Percentiles rank a stretch among this genome's conserved stretches.
Evolutionary conservation across 2,113 vertebrate species (phyloP).

Genomic region (Recurvirostra avosetta): DNA sequence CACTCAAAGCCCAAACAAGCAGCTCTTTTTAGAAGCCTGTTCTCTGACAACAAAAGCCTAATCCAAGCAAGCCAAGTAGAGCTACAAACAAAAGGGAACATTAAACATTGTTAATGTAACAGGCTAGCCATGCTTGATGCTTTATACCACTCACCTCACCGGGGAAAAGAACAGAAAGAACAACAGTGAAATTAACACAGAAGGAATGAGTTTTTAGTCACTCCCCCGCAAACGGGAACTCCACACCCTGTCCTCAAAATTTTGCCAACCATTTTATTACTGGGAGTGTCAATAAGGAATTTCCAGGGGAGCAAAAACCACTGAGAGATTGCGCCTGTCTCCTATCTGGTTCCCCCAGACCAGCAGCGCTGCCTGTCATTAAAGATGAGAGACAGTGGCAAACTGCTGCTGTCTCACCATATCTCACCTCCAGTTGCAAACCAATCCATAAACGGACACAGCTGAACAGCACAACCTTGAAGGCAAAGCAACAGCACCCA

Average conservation of each 20-base stretch:
- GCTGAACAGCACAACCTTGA: background rate
- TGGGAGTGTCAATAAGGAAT: conserved; percentile 12
- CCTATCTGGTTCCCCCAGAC: background rate
- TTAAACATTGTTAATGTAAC: background rate
- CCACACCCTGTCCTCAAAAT: conserved; percentile 35
- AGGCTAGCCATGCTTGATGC: background rate
- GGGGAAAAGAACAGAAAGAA: background rate
- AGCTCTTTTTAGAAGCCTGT: background rate
- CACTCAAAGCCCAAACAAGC: background rate
- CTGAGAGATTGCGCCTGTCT: background rate
- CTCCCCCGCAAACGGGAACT: conserved; percentile 9
- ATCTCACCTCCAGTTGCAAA: background rate
- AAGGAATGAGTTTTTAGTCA: conserved; percentile 12
- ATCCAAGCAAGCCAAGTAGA: background rate
- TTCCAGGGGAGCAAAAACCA: background rate
- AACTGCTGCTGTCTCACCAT: background rate
- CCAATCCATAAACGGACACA: background rate
- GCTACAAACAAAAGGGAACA: background rate
- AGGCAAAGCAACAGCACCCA: background rate
- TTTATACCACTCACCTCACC: background rate
- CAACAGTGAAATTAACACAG: background rate
- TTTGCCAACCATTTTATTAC: conserved; percentile 49
- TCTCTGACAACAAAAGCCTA: background rate
- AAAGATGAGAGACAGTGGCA: background rate
- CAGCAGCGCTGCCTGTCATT: background rate